Evolutionary conservation across 2,113 vertebrate species (phyloP).

Genomic region (Centropristis striata): DNA sequence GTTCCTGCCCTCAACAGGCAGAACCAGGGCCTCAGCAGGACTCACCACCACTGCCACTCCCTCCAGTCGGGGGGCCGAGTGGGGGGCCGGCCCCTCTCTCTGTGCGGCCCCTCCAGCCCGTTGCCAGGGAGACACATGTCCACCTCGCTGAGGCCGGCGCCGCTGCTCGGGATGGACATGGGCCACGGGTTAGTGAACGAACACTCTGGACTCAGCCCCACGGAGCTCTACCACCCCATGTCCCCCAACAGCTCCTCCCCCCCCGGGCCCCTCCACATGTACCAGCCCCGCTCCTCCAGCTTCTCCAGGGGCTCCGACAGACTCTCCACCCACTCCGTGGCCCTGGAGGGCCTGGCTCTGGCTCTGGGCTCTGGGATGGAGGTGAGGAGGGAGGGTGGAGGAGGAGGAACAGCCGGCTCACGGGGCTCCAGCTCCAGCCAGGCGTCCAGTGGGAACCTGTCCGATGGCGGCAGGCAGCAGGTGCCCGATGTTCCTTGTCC

Average conservation of each 20-base stretch:
- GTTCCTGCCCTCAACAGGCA: conserved; percentile 84
- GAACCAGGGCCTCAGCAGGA: conserved; percentile 90
- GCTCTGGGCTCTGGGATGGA: conserved; percentile 76
- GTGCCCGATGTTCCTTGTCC: conserved; percentile 83
- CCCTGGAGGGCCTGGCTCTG: conserved; percentile 69
- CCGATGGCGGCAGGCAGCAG: conserved; percentile 85
- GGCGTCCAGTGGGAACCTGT: conserved; percentile 87
- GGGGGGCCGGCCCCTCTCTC: conserved; percentile 81
- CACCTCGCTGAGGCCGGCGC: conserved; percentile 77
- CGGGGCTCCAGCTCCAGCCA: conserved; percentile 90
- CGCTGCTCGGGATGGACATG: conserved; percentile 77
- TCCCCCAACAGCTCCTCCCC: conserved; percentile 77
- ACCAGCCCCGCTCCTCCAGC: conserved; percentile 78
- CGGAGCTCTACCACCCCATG: conserved; percentile 75
- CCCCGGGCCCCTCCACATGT: conserved; percentile 64
- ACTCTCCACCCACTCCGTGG: conserved; percentile 75
- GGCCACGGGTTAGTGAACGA: conserved; percentile 58
- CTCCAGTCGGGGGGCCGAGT: conserved; percentile 81
- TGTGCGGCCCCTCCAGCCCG: conserved; percentile 89
- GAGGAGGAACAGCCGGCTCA: conserved; percentile 79
- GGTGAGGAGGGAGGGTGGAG: conserved; percentile 78
- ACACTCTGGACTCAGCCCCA: conserved; percentile 70
- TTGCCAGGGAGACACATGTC: conserved; percentile 84
- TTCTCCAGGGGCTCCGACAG: conserved; percentile 86
- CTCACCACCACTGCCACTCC: conserved; percentile 90